Evolutionary conservation across 2,888 invertebrate genomes (phyloP).

Genomic region (Eupithecia pulchellata): DNA sequence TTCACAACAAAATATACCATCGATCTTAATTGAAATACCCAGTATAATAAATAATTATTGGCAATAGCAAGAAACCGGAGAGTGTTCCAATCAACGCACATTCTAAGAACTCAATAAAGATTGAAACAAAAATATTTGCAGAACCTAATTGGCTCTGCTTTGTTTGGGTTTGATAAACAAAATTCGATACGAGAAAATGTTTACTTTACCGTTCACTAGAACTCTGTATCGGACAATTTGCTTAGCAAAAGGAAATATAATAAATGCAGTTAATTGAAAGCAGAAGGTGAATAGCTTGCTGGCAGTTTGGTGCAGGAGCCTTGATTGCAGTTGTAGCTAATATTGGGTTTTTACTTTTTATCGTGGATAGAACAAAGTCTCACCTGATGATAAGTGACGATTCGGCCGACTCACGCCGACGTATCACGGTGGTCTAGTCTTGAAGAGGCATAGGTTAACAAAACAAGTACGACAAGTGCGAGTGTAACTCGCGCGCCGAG

Average conservation of each 20-base stretch:
- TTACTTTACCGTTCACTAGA: slow-evolving; percentile 25
- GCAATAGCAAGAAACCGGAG: slow-evolving; percentile 1
- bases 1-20: not conserved
- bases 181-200: slow-evolving; percentile 26
- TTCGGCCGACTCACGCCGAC: too few relatives aligned
- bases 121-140: slow-evolving; percentile 19
- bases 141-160: slow-evolving; percentile 27
- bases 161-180: slow-evolving; percentile 32
- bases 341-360: not conserved
- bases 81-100: slow-evolving; percentile 5
- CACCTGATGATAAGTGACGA: too few relatives aligned
- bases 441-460: too few relatives aligned
- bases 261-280: not conserved
- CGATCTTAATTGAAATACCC: not conserved
- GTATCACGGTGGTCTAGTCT: too few relatives aligned
- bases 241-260: slow-evolving; percentile 1
- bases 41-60: not conserved
- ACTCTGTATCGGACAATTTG: slow-evolving; percentile 9
- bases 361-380: not conserved
- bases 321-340: not conserved
- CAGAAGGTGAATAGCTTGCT: not conserved
- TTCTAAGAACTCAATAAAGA: not conserved
- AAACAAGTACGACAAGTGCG: too few relatives aligned
- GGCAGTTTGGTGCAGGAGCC: not conserved
- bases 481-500: too few relatives aligned